These are phyloP conservation scores for Sebastes cheni DNA, from an alignment of 2,797 vertebrate genomes.

Conservation along the genomic window DNA sequence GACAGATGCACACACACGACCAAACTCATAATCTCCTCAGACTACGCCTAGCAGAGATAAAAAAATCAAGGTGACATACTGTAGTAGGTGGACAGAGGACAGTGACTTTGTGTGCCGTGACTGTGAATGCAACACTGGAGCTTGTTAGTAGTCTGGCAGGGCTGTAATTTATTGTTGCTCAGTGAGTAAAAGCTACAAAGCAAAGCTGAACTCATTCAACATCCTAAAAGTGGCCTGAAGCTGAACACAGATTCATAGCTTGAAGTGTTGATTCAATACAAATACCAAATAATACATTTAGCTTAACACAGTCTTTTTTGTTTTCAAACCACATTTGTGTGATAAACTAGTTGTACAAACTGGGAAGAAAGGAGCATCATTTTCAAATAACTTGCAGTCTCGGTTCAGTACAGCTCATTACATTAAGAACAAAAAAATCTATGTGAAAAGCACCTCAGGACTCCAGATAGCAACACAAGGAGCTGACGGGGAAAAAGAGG, in stretches of 20 bases:
- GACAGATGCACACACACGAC: not conserved
- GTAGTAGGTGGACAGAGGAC: slow-evolving; percentile 10
- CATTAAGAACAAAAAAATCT: not conserved
- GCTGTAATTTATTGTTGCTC: slow-evolving; percentile 29
- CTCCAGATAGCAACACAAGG: slow-evolving; percentile 1
- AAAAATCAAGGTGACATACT: slow-evolving; percentile 18
- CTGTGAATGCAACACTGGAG: slow-evolving; percentile 2
- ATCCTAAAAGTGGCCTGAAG: not conserved
- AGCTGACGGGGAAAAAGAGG: slow-evolving; percentile 3
- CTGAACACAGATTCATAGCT: slow-evolving; percentile 1
- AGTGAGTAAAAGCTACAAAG: slow-evolving; percentile 4
- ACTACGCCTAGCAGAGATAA: not conserved
- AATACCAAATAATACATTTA: slow-evolving; percentile 9
- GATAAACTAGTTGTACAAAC: slow-evolving; percentile 15
- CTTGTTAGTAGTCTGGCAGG: slow-evolving; percentile 26
- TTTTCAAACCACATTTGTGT: not conserved
- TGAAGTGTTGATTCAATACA: not conserved
- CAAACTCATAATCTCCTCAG: not conserved
- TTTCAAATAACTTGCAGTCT: slow-evolving; percentile 21
- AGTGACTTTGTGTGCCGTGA: not conserved
- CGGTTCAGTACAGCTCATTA: slow-evolving; percentile 33
- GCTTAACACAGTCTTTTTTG: not conserved
- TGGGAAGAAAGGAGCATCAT: not conserved
- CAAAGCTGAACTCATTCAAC: not conserved
- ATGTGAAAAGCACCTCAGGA: slow-evolving; percentile 26